Evolutionary conservation across 2,797 vertebrate species (phyloP), one percentile per base, ranked within the genome.

Genomic region (Gymnothorax reevesii): DNA sequence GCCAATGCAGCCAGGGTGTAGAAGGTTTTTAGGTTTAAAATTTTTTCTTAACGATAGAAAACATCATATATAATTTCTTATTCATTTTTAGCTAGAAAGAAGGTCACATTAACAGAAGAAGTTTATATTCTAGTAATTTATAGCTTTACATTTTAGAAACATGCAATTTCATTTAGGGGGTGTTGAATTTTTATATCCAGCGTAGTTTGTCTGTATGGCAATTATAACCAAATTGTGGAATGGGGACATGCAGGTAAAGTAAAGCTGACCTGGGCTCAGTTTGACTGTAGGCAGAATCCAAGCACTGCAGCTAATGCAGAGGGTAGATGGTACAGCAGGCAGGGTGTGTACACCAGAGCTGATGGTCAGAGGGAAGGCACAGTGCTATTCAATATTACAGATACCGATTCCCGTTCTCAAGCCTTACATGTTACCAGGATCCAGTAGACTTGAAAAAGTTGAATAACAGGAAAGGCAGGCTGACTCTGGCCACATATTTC

Each of bases 381-480:
- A 71, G 13, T 20, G 49, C 20, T 60, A 73, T 42, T 54, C 86
- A 57, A 17, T 33, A 49, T 27, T 60, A 59, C 10, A 85, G 83
- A 89, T 85, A 75, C 42, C 69, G 85, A 88, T 84, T 66, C 62
- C 77, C 85, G 69, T 86, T 87, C 88, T 88, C 52, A 57, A 73
- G 66, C 66, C 86, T 60, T 87, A 49, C 69, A 82, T 42, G 33
- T 42, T 42, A 42, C 33, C 33, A 87, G 86, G 85, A 85, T 25
- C 22, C 79, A 86, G 57, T 75, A 86, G 80, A 86, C 85, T 73
- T 83, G 84, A 86, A 86, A 87, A 87, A 87, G 85, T 57, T 75
- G 86, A 89, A 90, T 88, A 90, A 90, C 90, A 90, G 90, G 88
- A 90, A 90, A 87, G 27, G 75, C 89, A 86, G 64, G 84, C 33